A percentile compares a stretch with the other conserved stretches of the same genome.
phyloP scores from a whole-genome alignment of 2,113 vertebrate genomes.

The Neolamprologus variostigma region DNA sequence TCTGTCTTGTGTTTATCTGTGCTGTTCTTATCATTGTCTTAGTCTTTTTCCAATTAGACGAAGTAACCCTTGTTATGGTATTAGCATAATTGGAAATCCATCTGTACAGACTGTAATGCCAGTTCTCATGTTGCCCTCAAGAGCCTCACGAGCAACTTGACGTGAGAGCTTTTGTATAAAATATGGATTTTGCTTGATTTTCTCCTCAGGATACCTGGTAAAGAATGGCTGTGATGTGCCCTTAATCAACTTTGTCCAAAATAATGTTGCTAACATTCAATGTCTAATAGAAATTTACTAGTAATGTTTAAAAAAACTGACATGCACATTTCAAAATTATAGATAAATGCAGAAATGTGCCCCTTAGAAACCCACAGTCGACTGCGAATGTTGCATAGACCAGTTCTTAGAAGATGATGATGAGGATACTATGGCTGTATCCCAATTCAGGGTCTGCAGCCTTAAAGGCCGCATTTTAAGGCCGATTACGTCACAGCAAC shows the following conservation, averaged over 20 bases:
- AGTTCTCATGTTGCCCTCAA: neutral
- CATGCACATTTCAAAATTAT: neutral
- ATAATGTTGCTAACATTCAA: fast-evolving
- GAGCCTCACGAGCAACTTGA: neutral
- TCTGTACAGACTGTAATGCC: neutral
- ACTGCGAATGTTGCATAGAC: neutral
- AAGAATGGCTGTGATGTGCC: neutral
- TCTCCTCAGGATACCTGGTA: neutral
- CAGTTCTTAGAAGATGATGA: neutral
- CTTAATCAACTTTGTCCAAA: neutral
- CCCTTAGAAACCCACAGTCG: neutral
- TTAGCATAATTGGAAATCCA: neutral
- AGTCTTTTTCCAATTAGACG: neutral
- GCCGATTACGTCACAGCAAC: too few relatives aligned
- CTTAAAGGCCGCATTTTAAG: too few relatives aligned
- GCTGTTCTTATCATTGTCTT: neutral
- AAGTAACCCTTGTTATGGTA: neutral
- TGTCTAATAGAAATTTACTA: neutral
- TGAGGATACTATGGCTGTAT: neutral
- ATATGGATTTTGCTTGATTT: neutral
- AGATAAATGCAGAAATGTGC: neutral
- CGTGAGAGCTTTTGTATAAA: neutral
- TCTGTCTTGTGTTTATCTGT: neutral
- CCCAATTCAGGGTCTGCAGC: too few relatives aligned
- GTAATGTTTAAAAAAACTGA: neutral